A percentile compares a stretch with the other conserved stretches of the same genome.
phyloP scores from a whole-genome alignment of 1,140 invertebrate species.

The Leptinotarsa lineolata region DNA sequence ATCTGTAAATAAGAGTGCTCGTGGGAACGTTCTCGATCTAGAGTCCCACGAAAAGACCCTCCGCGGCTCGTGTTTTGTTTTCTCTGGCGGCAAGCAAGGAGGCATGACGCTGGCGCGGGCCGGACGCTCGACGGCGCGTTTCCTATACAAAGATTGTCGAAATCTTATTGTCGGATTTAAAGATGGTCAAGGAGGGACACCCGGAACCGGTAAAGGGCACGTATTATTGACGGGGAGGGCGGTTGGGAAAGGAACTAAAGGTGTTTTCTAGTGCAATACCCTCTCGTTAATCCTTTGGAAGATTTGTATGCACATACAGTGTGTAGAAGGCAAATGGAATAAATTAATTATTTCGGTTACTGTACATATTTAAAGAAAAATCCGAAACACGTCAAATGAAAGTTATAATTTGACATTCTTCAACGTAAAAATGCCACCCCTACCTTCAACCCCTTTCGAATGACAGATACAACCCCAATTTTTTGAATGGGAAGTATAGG shows the following conservation, averaged over 20 bases:
- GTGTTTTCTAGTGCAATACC: background rate
- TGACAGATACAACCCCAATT: no score
- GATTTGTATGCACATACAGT: no score
- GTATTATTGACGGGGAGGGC: background rate
- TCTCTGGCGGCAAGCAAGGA: conserved; percentile 3
- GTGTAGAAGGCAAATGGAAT: no score
- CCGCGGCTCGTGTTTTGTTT: conserved; percentile 30
- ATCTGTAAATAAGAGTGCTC: conserved; percentile 33
- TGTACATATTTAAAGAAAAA: no score
- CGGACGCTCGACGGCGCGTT: conserved; percentile 32
- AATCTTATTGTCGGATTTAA: background rate
- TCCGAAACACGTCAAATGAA: no score
- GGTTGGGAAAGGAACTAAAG: background rate
- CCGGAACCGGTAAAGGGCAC: background rate
- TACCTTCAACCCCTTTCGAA: no score
- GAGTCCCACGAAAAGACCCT: conserved; percentile 34
- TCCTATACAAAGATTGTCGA: conserved; percentile 9
- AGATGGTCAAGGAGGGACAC: background rate
- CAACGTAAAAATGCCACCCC: no score
- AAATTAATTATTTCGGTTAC: no score
- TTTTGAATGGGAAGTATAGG: no score
- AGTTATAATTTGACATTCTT: no score
- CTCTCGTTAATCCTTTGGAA: no score
- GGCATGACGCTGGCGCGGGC: conserved; percentile 38
- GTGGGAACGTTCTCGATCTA: conserved; percentile 36